Conservation (phyloP, 1,140 invertebrate species). For the Drosophila kikkawai region DNA sequence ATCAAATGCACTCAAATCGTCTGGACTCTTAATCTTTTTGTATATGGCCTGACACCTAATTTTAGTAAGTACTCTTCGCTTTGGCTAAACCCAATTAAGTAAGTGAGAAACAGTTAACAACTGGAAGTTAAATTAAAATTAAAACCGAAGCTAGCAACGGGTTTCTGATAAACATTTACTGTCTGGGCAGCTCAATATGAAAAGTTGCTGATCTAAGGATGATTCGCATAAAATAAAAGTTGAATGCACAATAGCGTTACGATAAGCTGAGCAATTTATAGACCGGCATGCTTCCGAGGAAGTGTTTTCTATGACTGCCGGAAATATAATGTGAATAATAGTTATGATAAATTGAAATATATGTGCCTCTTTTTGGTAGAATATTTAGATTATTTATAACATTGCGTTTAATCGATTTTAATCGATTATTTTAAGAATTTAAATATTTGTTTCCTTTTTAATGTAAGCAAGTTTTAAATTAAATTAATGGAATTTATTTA, state of each 20-base stretch:
- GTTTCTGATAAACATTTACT: slow-evolving; percentile 9
- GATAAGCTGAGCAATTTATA: slow-evolving; percentile 14
- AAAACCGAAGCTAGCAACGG: slow-evolving; percentile 5
- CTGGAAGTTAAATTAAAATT: slow-evolving; percentile 11
- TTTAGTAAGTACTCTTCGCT: slow-evolving; percentile 9
- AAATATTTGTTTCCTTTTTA: too few species aligned
- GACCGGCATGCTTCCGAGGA: background rate
- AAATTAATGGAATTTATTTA: too few species aligned
- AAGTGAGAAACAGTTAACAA: background rate
- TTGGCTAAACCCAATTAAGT: background rate
- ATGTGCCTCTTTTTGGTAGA: background rate
- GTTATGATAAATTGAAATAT: background rate
- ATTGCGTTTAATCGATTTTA: too few species aligned
- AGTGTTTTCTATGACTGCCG: background rate
- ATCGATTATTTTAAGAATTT: too few species aligned
- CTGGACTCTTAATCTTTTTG: slow-evolving; percentile 17
- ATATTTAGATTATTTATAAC: background rate
- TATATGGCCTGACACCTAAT: slow-evolving; percentile 29
- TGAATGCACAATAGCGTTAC: background rate
- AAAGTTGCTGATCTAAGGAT: slow-evolving; percentile 46
- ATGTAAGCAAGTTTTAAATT: too few species aligned
- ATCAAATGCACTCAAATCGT: slow-evolving; percentile 33
- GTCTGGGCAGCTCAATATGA: background rate
- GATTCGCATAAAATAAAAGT: slow-evolving; percentile 31
- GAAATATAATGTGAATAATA: slow-evolving; percentile 4